Conservation (phyloP, 2,888 invertebrate species). For the Lepidochrysops patricia region DNA sequence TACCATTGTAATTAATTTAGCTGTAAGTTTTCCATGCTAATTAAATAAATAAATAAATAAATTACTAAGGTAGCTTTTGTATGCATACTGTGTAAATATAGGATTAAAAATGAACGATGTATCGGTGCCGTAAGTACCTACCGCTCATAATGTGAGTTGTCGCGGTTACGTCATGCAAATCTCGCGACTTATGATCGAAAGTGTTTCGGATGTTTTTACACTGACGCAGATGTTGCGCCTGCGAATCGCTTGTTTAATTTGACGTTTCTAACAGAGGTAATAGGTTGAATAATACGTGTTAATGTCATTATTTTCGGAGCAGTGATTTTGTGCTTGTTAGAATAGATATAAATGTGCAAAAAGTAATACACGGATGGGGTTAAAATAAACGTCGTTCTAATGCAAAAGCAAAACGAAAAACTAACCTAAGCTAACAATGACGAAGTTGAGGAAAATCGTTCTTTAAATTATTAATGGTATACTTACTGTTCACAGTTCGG, state of each 20-base stretch:
- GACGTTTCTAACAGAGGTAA: background rate
- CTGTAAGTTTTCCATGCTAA: no score
- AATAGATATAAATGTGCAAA: no score
- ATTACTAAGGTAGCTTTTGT: no score
- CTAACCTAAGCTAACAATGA: no score
- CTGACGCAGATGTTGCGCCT: conserved; percentile 1
- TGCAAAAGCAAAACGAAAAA: no score
- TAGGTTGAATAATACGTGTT: background rate
- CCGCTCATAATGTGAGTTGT: conserved; percentile 15
- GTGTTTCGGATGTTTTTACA: conserved; percentile 29
- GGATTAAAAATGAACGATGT: background rate
- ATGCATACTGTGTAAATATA: no score
- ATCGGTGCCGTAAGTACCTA: conserved; percentile 12
- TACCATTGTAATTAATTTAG: no score
- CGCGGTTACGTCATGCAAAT: conserved; percentile 22
- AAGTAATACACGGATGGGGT: no score
- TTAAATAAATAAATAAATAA: no score
- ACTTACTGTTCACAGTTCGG: conserved; percentile 80
- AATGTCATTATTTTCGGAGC: background rate
- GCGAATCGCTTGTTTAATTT: background rate
- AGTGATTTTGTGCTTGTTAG: background rate
- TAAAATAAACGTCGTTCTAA: no score
- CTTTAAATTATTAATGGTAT: no score
- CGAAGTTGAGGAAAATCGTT: no score
- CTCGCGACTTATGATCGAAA: conserved; percentile 27